These are phyloP conservation scores for Ophion ellenae DNA, from an alignment of 2,888 invertebrate genomes.

Conservation along the genomic window DNA sequence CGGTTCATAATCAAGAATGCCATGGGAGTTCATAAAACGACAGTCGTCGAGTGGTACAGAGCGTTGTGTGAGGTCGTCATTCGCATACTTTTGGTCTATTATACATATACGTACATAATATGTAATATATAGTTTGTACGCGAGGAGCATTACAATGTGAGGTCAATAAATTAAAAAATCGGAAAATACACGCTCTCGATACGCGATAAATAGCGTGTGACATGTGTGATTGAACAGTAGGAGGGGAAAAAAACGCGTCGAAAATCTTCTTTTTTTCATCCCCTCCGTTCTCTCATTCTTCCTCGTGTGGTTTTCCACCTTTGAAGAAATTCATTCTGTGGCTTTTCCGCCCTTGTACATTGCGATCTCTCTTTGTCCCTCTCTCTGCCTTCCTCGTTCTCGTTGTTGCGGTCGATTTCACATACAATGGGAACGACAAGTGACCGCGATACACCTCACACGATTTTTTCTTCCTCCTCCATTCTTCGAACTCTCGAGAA, in stretches of 20 bases:
- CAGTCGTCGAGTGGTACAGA: conserved; percentile 57
- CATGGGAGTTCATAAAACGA: conserved; percentile 76
- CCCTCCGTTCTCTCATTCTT: conserved; percentile 30
- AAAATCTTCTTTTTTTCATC: conserved; percentile 29
- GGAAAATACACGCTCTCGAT: conserved; percentile 70
- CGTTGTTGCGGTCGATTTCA: conserved; percentile 71
- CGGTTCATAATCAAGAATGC: conserved; percentile 71
- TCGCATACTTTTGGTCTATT: conserved; percentile 41
- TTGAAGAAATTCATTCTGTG: conserved; percentile 45
- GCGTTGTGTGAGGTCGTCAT: conserved; percentile 75
- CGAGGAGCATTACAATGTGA: conserved; percentile 67
- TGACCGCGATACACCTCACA: conserved; percentile 73
- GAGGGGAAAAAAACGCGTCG: conserved; percentile 64
- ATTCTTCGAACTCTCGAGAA: conserved; percentile 44
- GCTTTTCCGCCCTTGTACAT: conserved; percentile 30
- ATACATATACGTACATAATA: conserved; percentile 6
- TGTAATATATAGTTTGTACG: not conserved
- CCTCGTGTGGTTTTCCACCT: conserved; percentile 45
- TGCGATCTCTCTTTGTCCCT: conserved; percentile 14
- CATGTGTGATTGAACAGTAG: conserved; percentile 75
- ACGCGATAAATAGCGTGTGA: conserved; percentile 74
- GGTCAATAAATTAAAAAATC: conserved; percentile 78
- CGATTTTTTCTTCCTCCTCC: conserved; percentile 36
- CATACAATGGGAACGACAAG: conserved; percentile 77
- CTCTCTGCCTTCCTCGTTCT: conserved; percentile 24